A percentile compares a stretch with the other conserved stretches of the same genome.
phyloP scores from a whole-genome alignment of 2,113 vertebrate species.

The Erinaceus europaeus region DNA sequence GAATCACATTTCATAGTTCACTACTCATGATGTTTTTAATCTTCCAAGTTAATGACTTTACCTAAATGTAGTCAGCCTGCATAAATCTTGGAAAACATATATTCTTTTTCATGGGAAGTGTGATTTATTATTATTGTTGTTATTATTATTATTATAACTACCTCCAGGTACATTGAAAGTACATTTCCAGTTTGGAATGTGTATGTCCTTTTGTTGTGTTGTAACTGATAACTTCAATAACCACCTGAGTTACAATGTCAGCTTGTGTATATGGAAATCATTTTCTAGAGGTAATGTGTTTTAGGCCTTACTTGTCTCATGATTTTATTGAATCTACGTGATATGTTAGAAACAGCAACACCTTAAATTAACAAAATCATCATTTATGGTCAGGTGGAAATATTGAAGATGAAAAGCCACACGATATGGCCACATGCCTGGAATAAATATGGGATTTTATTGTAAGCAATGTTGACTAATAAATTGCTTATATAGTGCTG shows the following conservation, averaged over 20 bases:
- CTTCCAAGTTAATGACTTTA: constrained; percentile 63
- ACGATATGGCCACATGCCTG: neutral
- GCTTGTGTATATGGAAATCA: neutral
- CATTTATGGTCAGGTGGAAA: constrained; percentile 3
- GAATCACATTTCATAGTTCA: constrained; percentile 64
- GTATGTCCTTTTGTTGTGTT: neutral
- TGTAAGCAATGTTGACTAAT: neutral
- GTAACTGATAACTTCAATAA: neutral
- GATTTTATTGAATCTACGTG: constrained; percentile 44
- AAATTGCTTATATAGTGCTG: neutral
- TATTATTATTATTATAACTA: neutral
- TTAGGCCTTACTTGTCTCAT: neutral
- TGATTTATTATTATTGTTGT: constrained; percentile 40
- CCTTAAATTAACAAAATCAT: constrained; percentile 60
- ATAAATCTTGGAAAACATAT: constrained; percentile 39
- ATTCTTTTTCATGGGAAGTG: constrained; percentile 5
- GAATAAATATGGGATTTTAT: constrained; percentile 26
- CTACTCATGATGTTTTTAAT: constrained; percentile 59
- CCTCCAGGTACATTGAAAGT: neutral
- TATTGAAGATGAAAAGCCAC: constrained; percentile 39
- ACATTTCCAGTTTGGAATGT: neutral
- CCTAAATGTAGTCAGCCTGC: constrained; percentile 38
- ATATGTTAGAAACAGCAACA: constrained; percentile 30
- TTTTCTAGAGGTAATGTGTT: constrained; percentile 35
- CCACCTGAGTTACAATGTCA: neutral